phyloP scores from a whole-genome alignment of 2,888 invertebrate genomes.

The Eretmocerus hayati region DNA sequence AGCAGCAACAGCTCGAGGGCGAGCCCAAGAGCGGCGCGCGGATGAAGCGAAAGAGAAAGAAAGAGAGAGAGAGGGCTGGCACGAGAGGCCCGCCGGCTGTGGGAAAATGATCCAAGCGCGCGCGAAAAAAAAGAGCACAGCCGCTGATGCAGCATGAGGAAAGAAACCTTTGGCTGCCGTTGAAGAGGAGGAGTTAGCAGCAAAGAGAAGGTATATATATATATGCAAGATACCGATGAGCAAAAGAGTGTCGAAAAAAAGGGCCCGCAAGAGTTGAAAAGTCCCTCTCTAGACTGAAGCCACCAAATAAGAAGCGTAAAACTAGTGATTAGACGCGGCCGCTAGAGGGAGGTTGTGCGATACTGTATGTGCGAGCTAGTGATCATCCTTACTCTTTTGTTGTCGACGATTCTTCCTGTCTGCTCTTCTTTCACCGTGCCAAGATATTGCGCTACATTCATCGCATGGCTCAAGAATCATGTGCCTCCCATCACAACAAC shows the following conservation, averaged over 20 bases:
- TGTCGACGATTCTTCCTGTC: slow-evolving; percentile 7
- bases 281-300: no score
- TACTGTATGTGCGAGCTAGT: slow-evolving; percentile 15
- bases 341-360: slow-evolving; percentile 31
- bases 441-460: no score
- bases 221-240: no score
- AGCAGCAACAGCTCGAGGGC: slow-evolving; percentile 19
- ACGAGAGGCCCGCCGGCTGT: slow-evolving; percentile 34
- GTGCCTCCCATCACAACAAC: slow-evolving; percentile 14
- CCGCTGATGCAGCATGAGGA: slow-evolving; percentile 15
- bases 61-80: slow-evolving; percentile 18
- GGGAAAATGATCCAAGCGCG: slow-evolving; percentile 43
- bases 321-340: slow-evolving; percentile 44
- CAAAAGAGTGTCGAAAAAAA: slow-evolving; percentile 25
- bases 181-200: slow-evolving; percentile 16
- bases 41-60: slow-evolving; percentile 19
- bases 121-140: slow-evolving; percentile 23
- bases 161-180: no score
- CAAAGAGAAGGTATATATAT: slow-evolving; percentile 16
- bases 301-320: slow-evolving; percentile 44
- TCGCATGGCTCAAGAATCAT: no score
- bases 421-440: no score
- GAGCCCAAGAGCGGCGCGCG: slow-evolving; percentile 23
- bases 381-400: slow-evolving; percentile 11
- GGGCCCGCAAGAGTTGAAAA: slow-evolving; percentile 30